A percentile compares a stretch with the other conserved stretches of the same genome.
Conservation (phyloP, 2,113 vertebrate genomes). For the Sphyrna mokarran region DNA sequence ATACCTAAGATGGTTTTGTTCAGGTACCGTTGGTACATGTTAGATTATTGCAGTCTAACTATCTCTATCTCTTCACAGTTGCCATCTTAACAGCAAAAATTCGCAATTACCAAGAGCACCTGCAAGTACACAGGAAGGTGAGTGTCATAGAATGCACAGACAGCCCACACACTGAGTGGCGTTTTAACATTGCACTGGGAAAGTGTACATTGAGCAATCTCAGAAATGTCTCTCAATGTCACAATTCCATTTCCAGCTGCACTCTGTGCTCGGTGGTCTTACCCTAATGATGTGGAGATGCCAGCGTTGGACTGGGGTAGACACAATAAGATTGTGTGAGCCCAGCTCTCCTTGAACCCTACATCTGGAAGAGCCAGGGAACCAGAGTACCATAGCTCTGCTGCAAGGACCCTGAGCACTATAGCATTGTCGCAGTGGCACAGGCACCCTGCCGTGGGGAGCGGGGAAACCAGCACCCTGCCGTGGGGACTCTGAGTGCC, state of each 20-base stretch:
- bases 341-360: no score
- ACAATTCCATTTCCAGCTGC: background rate
- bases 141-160: background rate
- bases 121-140: conserved; percentile 82
- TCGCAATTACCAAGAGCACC: conserved; percentile 74
- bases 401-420: no score
- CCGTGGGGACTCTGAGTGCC: no score
- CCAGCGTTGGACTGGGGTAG: no score
- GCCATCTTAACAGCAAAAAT: conserved; percentile 77
- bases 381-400: no score
- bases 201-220: background rate
- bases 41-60: background rate
- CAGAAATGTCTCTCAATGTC: background rate
- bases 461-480: no score
- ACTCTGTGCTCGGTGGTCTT: background rate
- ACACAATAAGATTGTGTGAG: no score
- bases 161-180: background rate
- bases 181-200: background rate
- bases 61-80: conserved; percentile 56
- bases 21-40: background rate
- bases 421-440: no score
- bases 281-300: no score
- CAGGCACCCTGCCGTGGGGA: no score
- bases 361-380: no score
- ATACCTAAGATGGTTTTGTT: background rate